phyloP scores from a whole-genome alignment of 2,113 vertebrate genomes.

The Irena cyanogastra region DNA sequence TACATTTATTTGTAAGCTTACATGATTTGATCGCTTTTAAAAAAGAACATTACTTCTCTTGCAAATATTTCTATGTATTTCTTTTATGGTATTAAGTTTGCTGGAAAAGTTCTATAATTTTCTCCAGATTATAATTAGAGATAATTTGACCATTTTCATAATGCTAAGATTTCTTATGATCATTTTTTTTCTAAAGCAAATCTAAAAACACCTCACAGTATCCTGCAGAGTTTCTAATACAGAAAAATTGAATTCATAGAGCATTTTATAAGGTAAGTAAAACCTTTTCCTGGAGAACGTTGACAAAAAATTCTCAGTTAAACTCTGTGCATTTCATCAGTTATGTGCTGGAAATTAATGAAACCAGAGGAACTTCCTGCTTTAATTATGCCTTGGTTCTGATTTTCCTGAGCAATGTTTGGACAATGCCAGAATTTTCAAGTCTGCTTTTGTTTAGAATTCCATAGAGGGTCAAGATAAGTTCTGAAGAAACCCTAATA shows the following conservation, averaged over 20 bases:
- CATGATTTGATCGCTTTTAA: constrained; percentile 76
- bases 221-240: constrained; percentile 53
- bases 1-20: constrained; percentile 85
- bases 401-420: constrained; percentile 4
- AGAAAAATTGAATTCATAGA: constrained; percentile 15
- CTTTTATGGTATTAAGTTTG: constrained; percentile 60
- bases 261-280: constrained; percentile 34
- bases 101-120: constrained; percentile 74
- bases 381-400: not conserved
- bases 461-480: not conserved
- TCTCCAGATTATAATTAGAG: constrained; percentile 76
- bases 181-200: constrained; percentile 56
- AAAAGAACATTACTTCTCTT: constrained; percentile 76
- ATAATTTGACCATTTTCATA: constrained; percentile 78
- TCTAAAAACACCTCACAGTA: constrained; percentile 45
- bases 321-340: not conserved
- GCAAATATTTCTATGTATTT: constrained; percentile 72
- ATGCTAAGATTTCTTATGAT: constrained; percentile 63
- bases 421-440: not conserved
- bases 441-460: not conserved
- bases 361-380: not conserved
- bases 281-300: not conserved
- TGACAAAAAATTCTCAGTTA: not conserved
- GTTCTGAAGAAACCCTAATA: constrained; percentile 17
- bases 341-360: not conserved